Evolutionary conservation across 2,797 vertebrate genomes (phyloP).

Genomic region (Odontamblyopus rebecca): DNA sequence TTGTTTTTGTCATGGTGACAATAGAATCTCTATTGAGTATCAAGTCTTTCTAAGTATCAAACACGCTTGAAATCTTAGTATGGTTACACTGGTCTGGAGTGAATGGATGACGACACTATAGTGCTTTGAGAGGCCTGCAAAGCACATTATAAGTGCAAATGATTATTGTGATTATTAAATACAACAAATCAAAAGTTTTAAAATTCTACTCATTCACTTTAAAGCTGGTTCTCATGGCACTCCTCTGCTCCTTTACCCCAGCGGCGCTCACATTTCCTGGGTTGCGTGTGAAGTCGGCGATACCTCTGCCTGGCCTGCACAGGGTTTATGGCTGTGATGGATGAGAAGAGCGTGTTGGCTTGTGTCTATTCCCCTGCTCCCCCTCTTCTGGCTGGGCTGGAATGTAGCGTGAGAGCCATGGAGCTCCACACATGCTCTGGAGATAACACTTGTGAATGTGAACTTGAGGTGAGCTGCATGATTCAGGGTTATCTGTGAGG

Average conservation of each 20-base stretch:
- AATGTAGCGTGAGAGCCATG: neutral
- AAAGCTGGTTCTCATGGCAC: neutral
- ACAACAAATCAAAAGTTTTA: neutral
- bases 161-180: no score
- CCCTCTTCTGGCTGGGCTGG: neutral
- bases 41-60: no score
- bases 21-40: no score
- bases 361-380: conserved; percentile 17
- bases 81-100: no score
- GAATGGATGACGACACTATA: no score
- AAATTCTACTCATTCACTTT: neutral
- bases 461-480: neutral
- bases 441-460: neutral
- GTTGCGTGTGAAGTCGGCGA: neutral
- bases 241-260: neutral
- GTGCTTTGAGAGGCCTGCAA: no score
- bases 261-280: neutral
- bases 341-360: conserved; percentile 24
- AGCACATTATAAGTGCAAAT: no score
- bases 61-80: no score
- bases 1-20: no score
- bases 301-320: neutral
- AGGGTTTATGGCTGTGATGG: neutral
- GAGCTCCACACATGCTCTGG: neutral
- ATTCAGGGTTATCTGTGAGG: neutral